phyloP scores from a whole-genome alignment of 2,113 vertebrate species.

The Recurvirostra avosetta region DNA sequence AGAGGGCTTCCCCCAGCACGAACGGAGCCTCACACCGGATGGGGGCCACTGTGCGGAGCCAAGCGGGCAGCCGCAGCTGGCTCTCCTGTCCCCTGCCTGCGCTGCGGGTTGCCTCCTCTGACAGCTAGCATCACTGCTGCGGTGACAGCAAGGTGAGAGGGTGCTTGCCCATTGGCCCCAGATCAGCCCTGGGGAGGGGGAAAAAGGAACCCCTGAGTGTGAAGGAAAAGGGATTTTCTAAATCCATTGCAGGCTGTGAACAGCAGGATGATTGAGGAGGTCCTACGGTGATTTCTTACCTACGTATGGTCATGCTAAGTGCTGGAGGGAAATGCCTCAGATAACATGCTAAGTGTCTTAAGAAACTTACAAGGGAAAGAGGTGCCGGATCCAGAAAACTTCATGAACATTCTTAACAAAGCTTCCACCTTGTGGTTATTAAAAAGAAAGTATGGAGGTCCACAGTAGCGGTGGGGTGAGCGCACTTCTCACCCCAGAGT shows the following conservation, averaged over 20 bases:
- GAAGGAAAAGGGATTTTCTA: background rate
- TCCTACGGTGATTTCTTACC: background rate
- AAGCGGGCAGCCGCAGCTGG: fast-evolving
- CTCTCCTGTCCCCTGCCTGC: background rate
- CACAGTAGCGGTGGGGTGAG: fast-evolving
- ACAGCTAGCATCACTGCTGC: fast-evolving
- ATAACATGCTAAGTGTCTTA: background rate
- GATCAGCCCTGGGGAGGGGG: background rate
- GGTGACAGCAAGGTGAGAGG: background rate
- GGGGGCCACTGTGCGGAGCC: fast-evolving
- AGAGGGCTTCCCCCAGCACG: background rate
- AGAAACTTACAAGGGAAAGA: background rate
- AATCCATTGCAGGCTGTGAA: background rate
- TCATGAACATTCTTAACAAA: background rate
- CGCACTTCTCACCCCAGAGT: background rate
- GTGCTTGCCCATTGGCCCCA: background rate
- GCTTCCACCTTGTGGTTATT: background rate
- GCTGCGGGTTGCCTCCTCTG: fast-evolving
- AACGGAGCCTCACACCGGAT: fast-evolving
- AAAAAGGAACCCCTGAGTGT: fast-evolving
- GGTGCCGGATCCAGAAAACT: background rate
- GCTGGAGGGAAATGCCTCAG: background rate
- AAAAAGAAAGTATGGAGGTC: background rate
- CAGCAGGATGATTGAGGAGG: background rate
- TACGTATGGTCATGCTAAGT: background rate